Evolutionary conservation across 2,113 vertebrate species (phyloP).

Genomic region (Callionymus lyra): DNA sequence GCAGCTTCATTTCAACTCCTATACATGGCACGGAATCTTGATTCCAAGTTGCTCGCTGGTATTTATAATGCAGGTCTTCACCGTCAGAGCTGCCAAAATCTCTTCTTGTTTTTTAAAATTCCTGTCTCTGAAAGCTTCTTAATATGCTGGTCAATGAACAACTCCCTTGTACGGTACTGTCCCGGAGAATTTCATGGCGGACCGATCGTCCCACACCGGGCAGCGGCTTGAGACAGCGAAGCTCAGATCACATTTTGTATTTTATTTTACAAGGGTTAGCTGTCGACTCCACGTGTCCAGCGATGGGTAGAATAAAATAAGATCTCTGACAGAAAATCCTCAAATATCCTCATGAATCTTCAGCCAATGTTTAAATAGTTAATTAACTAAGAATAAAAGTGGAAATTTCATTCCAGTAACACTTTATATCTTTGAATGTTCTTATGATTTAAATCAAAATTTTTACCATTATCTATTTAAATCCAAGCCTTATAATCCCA

Average conservation of each 20-base stretch:
- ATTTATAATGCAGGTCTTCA: constrained; percentile 10
- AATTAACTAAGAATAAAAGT: too few species aligned
- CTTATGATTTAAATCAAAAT: too few species aligned
- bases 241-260: constrained; percentile 58
- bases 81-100: constrained; percentile 5
- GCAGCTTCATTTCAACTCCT: too few species aligned
- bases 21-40: too few species aligned
- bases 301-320: too few species aligned
- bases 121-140: constrained; percentile 30
- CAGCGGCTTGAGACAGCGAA: constrained; percentile 51
- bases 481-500: too few species aligned
- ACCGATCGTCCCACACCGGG: constrained; percentile 27
- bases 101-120: constrained; percentile 12
- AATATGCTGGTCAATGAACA: constrained; percentile 46
- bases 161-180: constrained; percentile 25
- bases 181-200: constrained; percentile 34
- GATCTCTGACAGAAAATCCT: too few species aligned
- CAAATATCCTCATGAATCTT: too few species aligned
- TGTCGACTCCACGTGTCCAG: constrained; percentile 22
- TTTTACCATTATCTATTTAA: too few species aligned
- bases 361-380: too few species aligned
- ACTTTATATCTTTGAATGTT: too few species aligned
- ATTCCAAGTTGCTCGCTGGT: not conserved
- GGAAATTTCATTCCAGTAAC: too few species aligned
- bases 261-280: constrained; percentile 52